Conservation (phyloP, 2,888 invertebrate species). For the Mythimna loreyi region DNA sequence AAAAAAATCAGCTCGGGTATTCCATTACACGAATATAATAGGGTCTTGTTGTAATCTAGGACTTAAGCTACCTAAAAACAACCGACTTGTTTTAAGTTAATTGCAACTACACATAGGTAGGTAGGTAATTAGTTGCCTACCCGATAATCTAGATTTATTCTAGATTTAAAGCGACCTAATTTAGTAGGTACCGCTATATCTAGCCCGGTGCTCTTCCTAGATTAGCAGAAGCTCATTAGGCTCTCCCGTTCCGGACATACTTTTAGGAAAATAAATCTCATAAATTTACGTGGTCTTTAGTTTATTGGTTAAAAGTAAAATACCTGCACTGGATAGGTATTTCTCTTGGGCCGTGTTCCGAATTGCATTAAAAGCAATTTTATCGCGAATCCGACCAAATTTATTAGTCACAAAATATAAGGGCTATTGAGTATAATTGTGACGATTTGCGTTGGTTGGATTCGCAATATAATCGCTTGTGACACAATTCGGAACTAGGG, state of each 20-base stretch:
- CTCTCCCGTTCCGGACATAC: constrained; percentile 23
- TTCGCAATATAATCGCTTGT: too few species aligned
- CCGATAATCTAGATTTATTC: constrained; percentile 69
- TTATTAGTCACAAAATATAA: too few species aligned
- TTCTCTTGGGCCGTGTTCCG: too few species aligned
- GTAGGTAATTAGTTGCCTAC: constrained; percentile 44
- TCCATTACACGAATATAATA: too few species aligned
- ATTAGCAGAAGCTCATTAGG: constrained; percentile 67
- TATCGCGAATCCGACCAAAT: too few species aligned
- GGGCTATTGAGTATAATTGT: too few species aligned
- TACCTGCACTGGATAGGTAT: neutral
- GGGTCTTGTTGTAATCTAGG: too few species aligned
- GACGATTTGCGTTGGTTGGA: too few species aligned
- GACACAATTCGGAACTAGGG: too few species aligned
- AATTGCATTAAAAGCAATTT: too few species aligned
- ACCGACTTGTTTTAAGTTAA: constrained; percentile 5
- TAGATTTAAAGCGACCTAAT: constrained; percentile 63
- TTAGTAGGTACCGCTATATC: constrained; percentile 54
- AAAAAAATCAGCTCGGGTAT: too few species aligned
- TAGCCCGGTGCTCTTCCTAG: constrained; percentile 60
- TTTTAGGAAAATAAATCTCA: constrained; percentile 31
- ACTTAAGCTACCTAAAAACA: neutral
- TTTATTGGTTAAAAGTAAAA: constrained; percentile 5
- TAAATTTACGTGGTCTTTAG: constrained; percentile 19
- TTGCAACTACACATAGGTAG: constrained; percentile 31